Evolutionary conservation across 37 sponge, comb jelly and placozoan genomes (phyloP).

Genomic region (Mnemiopsis leidyi): DNA sequence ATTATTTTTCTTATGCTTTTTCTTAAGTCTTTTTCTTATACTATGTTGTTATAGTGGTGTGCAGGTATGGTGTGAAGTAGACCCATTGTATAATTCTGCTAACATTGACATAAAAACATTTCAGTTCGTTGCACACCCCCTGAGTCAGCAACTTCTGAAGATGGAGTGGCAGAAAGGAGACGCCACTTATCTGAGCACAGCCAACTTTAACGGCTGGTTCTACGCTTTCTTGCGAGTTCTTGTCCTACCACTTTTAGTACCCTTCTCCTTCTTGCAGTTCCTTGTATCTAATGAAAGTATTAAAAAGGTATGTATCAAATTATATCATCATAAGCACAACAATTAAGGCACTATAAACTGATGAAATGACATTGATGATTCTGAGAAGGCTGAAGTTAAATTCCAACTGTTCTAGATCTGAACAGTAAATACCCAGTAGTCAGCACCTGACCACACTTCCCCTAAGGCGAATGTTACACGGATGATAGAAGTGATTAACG

Average conservation of each 20-base stretch:
- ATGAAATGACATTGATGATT: no score
- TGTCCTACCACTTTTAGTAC: slow-evolving; percentile 34
- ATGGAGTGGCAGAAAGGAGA: slow-evolving; percentile 65
- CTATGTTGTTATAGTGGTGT: neutral
- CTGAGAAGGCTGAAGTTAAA: no score
- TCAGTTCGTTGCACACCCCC: slow-evolving; percentile 65
- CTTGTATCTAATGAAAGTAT: slow-evolving; percentile 39
- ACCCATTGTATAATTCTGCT: no score
- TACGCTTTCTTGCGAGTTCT: slow-evolving; percentile 39
- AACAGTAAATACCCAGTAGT: no score
- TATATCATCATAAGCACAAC: no score
- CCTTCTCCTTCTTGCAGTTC: slow-evolving; percentile 49
- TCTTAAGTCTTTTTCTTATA: neutral
- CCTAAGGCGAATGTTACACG: slow-evolving; percentile 18
- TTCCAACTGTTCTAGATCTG: no score
- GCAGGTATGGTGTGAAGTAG: no score
- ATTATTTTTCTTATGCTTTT: no score
- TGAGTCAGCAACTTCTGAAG: slow-evolving; percentile 63
- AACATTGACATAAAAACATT: no score
- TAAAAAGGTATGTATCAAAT: slow-evolving; percentile 2
- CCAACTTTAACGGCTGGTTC: slow-evolving; percentile 58
- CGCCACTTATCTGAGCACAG: slow-evolving; percentile 30
- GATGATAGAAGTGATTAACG: slow-evolving; percentile 62
- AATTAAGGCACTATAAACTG: no score
- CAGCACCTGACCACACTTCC: no score